Percentiles rank a stretch among this genome's conserved stretches.
phyloP scores from a whole-genome alignment of 2,888 invertebrate genomes.

The Drosophila algonquin region DNA sequence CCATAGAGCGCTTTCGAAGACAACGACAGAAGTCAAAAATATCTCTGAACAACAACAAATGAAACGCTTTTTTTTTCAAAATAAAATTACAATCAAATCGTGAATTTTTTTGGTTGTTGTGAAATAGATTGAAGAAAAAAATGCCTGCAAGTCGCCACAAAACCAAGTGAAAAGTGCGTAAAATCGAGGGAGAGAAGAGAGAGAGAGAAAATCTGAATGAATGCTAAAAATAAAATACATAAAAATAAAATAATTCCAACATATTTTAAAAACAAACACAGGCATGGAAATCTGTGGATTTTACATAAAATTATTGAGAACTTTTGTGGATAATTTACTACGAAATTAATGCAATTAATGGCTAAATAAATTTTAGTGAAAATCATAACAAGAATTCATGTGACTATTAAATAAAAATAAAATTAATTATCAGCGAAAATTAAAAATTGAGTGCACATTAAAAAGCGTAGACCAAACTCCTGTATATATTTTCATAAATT shows the following conservation, averaged over 20 bases:
- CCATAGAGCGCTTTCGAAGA: slow-evolving; percentile 60
- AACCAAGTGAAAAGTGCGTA: slow-evolving; percentile 59
- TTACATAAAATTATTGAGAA: background rate
- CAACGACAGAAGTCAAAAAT: slow-evolving; percentile 46
- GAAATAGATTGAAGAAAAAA: slow-evolving; percentile 60
- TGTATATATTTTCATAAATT: slow-evolving; percentile 31
- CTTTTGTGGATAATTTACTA: slow-evolving; percentile 4
- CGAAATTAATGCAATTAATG: slow-evolving; percentile 11
- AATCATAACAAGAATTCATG: background rate
- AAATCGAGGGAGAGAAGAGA: slow-evolving; percentile 6
- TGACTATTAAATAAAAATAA: background rate
- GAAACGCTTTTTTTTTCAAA: slow-evolving; percentile 15
- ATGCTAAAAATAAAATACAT: slow-evolving; percentile 34
- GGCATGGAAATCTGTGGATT: slow-evolving; percentile 19
- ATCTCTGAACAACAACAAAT: slow-evolving; percentile 16
- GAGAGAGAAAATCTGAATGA: slow-evolving; percentile 22
- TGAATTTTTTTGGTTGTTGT: slow-evolving; percentile 43
- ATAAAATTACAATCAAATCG: slow-evolving; percentile 27
- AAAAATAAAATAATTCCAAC: slow-evolving; percentile 9
- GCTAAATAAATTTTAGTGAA: slow-evolving; percentile 22
- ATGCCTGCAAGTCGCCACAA: slow-evolving; percentile 37
- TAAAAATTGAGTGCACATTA: slow-evolving; percentile 16
- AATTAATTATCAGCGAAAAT: background rate
- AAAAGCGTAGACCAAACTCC: slow-evolving; percentile 10
- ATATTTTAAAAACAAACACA: slow-evolving; percentile 19